Conservation (phyloP, 2,113 vertebrate species). For the Chaenogobius annularis region DNA sequence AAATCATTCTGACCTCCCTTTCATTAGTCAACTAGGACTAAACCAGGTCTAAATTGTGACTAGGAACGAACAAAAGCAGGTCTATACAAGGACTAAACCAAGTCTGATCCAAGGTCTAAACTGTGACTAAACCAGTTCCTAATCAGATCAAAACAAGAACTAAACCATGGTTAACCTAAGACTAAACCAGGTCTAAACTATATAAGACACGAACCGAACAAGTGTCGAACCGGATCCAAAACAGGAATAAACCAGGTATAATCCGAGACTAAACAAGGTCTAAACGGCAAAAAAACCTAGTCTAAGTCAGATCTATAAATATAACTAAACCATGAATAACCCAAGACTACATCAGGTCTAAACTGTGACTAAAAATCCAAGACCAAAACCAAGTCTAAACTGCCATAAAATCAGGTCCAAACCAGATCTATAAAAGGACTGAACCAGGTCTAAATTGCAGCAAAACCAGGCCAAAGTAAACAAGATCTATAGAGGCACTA, state of each 20-base stretch:
- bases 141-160: neutral
- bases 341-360: neutral
- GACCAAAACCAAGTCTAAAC: neutral
- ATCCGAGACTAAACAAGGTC: neutral
- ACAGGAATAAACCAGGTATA: neutral
- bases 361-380: neutral
- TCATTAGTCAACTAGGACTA: no score
- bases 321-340: neutral
- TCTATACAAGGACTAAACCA: neutral
- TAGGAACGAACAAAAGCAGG: no score
- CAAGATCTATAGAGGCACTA: neutral
- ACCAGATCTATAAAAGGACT: neutral
- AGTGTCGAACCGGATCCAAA: neutral
- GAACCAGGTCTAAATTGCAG: neutral
- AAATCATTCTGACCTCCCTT: no score
- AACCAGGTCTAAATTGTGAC: neutral
- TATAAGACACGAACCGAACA: no score
- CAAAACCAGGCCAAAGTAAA: neutral
- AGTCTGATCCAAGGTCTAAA: no score
- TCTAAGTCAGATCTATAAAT: neutral
- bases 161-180: neutral
- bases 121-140: neutral
- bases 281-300: neutral
- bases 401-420: neutral
- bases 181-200: neutral